Conservation (phyloP, 2,797 vertebrate genomes). For the Amblyopsis hoosieri region DNA sequence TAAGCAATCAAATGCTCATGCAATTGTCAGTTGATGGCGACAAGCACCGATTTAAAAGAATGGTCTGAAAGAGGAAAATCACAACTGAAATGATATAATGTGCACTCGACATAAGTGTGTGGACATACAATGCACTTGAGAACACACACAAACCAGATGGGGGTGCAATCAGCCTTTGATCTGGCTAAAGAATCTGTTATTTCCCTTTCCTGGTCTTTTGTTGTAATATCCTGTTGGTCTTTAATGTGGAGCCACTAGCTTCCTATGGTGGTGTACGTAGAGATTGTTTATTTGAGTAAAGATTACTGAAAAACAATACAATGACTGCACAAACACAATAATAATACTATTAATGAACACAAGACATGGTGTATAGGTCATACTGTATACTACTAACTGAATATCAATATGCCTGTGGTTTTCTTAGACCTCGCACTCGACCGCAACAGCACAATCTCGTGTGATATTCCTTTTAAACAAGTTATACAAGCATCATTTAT, state of each 20-base stretch:
- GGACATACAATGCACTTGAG: neutral
- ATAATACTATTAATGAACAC: neutral
- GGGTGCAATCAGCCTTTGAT: constrained; percentile 1
- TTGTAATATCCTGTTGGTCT: constrained; percentile 38
- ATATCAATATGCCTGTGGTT: too few relatives aligned
- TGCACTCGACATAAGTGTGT: too few relatives aligned
- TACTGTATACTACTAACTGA: neutral
- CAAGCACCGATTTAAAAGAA: too few relatives aligned
- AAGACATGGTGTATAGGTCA: neutral
- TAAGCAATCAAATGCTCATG: neutral
- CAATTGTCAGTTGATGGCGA: neutral
- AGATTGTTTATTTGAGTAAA: constrained; percentile 17
- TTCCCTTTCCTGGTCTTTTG: constrained; percentile 36
- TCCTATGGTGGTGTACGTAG: constrained; percentile 27
- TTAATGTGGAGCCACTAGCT: constrained; percentile 33
- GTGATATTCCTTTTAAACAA: too few relatives aligned
- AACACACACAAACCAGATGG: constrained; percentile 22
- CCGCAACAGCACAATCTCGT: too few relatives aligned
- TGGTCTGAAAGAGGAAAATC: too few relatives aligned
- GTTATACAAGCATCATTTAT: too few relatives aligned
- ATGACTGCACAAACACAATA: neutral
- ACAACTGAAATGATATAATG: too few relatives aligned
- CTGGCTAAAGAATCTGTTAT: constrained; percentile 27
- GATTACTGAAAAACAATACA: neutral
- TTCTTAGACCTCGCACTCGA: too few relatives aligned